Percentiles rank a stretch among this genome's conserved stretches.
phyloP scores from a whole-genome alignment of 2,797 vertebrate genomes.

The Fistularia commersonii region DNA sequence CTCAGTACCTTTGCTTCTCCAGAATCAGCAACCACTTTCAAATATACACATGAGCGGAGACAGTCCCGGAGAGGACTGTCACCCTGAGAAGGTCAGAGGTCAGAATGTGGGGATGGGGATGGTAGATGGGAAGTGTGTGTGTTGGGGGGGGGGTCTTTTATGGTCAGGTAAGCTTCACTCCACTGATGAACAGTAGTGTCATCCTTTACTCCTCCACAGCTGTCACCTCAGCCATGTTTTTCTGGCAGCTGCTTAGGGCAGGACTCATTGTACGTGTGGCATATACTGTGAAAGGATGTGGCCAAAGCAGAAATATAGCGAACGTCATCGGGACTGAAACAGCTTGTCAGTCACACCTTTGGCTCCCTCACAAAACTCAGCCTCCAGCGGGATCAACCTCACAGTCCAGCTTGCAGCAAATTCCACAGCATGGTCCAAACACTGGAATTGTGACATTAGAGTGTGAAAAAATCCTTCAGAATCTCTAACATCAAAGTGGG shows the following conservation, averaged over 20 bases:
- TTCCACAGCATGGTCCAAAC: constrained; percentile 16
- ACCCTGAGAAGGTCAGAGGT: constrained; percentile 24
- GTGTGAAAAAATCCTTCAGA: not conserved
- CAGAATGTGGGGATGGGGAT: no score
- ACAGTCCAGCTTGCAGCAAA: constrained; percentile 1
- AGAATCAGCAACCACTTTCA: constrained; percentile 9
- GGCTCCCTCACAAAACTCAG: constrained; percentile 11
- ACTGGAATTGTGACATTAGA: not conserved
- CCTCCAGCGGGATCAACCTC: constrained; percentile 4
- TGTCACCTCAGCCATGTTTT: constrained; percentile 19
- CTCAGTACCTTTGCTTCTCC: constrained; percentile 22
- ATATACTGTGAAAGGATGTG: not conserved
- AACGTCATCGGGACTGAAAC: constrained; percentile 14
- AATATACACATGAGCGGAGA: no score
- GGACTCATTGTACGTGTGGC: constrained; percentile 3
- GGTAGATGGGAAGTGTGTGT: constrained; percentile 5
- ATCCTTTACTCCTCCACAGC: constrained; percentile 10
- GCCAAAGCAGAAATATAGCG: constrained; percentile 7
- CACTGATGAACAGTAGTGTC: not conserved
- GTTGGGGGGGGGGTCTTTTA: not conserved
- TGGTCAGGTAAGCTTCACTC: no score
- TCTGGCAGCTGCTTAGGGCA: constrained; percentile 22
- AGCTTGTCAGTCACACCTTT: constrained; percentile 24
- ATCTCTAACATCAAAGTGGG: not conserved
- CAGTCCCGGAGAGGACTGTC: constrained; percentile 15